These are phyloP conservation scores for Samia ricini DNA, from an alignment of 1,140 invertebrate genomes.

Conservation along the genomic window DNA sequence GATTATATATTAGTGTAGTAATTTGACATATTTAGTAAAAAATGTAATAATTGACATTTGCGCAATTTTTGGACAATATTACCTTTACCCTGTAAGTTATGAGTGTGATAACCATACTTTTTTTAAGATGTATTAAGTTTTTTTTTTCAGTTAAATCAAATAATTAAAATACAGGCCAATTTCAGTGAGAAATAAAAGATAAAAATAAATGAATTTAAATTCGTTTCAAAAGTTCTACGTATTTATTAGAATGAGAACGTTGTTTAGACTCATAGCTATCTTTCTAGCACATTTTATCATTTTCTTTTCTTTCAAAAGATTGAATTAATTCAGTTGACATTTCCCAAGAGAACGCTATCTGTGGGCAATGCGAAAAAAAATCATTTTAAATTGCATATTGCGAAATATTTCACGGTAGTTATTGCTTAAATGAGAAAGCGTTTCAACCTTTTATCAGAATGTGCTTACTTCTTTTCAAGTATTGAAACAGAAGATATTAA, in stretches of 20 bases:
- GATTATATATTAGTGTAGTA: too few relatives aligned
- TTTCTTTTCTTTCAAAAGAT: slow-evolving; percentile 4
- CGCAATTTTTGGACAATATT: neutral
- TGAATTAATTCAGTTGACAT: slow-evolving; percentile 4
- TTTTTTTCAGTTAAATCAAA: too few relatives aligned
- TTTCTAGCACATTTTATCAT: slow-evolving; percentile 1
- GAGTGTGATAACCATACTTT: too few relatives aligned
- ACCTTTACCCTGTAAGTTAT: too few relatives aligned
- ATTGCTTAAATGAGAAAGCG: neutral
- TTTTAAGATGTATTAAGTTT: too few relatives aligned
- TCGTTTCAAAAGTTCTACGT: slow-evolving; percentile 1
- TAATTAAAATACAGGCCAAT: too few relatives aligned
- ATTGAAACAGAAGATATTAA: too few relatives aligned
- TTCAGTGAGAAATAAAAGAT: neutral
- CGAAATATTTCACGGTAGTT: neutral
- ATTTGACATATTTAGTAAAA: neutral
- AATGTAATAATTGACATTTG: neutral
- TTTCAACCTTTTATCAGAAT: too few relatives aligned
- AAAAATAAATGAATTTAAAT: neutral
- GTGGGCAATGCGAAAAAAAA: neutral
- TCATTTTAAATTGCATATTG: neutral
- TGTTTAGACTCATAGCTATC: neutral
- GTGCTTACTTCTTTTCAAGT: too few relatives aligned
- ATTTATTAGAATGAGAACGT: slow-evolving; percentile 2
- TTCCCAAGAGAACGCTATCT: neutral